These are phyloP conservation scores for Limnephilus lunatus DNA, from an alignment of 2,888 invertebrate species.

Conservation along the genomic window DNA sequence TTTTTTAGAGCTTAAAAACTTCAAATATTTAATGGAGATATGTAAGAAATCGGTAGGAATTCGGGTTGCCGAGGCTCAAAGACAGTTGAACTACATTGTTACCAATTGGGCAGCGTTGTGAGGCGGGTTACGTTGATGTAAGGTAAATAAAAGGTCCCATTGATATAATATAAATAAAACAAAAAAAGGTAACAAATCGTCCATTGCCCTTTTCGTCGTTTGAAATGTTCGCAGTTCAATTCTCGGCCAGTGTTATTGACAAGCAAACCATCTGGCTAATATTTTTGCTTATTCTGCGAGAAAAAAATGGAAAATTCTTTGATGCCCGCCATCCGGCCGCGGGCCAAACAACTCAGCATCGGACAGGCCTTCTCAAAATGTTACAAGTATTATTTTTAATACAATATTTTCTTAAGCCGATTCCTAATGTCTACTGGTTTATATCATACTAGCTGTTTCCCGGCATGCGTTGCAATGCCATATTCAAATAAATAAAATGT, in stretches of 20 bases:
- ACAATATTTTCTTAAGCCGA: not conserved
- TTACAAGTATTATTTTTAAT: not conserved
- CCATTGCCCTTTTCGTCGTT: not conserved
- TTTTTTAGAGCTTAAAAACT: no score
- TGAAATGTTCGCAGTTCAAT: not conserved
- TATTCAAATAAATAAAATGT: no score
- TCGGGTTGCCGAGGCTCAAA: no score
- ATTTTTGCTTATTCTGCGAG: not conserved
- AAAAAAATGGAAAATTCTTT: conserved; percentile 16
- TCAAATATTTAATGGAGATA: no score
- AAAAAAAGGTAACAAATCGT: not conserved
- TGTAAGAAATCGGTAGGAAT: no score
- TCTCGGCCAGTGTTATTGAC: conserved; percentile 17
- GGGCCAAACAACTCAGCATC: not conserved
- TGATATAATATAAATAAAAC: not conserved
- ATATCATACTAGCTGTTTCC: no score
- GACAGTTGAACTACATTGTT: no score
- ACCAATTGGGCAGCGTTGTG: no score
- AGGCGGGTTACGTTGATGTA: no score
- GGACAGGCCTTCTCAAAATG: not conserved
- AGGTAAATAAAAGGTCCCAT: not conserved
- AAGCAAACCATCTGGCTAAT: not conserved
- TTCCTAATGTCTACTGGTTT: no score
- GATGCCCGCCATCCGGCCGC: conserved; percentile 5
- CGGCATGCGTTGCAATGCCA: no score